Percentiles rank a stretch among this genome's conserved stretches.
phyloP scores from a whole-genome alignment of 1,140 invertebrate species.

The Trichonephila clavata region DNA sequence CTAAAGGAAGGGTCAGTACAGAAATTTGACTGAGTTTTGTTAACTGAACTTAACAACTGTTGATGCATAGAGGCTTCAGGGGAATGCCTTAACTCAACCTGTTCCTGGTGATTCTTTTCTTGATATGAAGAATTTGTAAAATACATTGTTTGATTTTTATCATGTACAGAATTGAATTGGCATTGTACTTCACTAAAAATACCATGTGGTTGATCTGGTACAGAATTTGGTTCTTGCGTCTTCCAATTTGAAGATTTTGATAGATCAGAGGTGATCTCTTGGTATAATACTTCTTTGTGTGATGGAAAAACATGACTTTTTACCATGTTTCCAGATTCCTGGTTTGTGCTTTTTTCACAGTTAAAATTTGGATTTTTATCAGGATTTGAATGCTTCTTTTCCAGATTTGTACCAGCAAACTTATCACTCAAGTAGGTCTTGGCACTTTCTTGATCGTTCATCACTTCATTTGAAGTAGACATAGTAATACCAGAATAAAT shows the following conservation, averaged over 20 bases:
- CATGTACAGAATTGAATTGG: too few species aligned
- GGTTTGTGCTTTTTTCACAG: neutral
- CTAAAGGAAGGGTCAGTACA: neutral
- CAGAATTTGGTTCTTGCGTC: too few species aligned
- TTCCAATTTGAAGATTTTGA: neutral
- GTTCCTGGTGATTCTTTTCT: too few species aligned
- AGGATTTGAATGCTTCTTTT: too few species aligned
- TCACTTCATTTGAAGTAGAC: neutral
- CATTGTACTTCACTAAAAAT: too few species aligned
- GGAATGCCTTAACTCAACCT: too few species aligned
- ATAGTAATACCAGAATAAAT: neutral
- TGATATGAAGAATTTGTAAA: too few species aligned
- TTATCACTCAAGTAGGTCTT: neutral
- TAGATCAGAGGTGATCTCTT: neutral
- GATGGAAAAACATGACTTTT: neutral
- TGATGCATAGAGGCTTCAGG: too few species aligned
- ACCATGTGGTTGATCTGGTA: too few species aligned
- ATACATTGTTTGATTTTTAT: too few species aligned
- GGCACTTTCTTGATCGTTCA: neutral
- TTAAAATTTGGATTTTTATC: neutral
- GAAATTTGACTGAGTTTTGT: too few species aligned
- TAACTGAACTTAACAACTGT: too few species aligned
- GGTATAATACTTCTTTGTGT: neutral
- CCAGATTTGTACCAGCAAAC: neutral
- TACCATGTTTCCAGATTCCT: neutral